Evolutionary conservation across 2,113 vertebrate species (phyloP).

Genomic region (Oplegnathus fasciatus): DNA sequence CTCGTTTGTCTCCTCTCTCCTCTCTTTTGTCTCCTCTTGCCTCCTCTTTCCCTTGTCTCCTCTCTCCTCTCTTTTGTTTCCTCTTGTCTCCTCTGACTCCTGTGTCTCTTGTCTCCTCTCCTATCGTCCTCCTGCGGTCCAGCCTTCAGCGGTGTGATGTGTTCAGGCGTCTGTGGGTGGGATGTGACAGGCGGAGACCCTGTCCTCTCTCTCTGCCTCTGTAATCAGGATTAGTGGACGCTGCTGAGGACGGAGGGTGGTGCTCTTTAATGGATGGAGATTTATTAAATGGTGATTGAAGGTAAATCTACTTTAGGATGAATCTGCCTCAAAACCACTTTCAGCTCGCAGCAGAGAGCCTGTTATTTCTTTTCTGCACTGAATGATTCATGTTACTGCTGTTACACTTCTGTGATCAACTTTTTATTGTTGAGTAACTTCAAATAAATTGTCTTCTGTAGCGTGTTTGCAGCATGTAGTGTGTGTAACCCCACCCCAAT

Average conservation of each 20-base stretch:
- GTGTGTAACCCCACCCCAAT: no score
- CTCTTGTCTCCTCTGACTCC: no score
- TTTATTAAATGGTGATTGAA: constrained; percentile 96
- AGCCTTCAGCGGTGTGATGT: constrained; percentile 17
- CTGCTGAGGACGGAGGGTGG: constrained; percentile 74
- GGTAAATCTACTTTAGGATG: constrained; percentile 91
- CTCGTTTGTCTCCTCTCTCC: no score
- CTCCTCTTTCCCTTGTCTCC: no score
- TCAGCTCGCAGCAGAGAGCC: not conserved
- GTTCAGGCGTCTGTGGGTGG: constrained; percentile 11
- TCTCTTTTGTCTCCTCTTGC: no score
- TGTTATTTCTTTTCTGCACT: not conserved
- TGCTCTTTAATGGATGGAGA: constrained; percentile 91
- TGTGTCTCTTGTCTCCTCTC: no score
- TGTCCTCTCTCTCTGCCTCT: constrained; percentile 61
- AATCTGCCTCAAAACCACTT: not conserved
- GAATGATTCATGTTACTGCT: no score
- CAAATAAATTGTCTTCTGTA: no score
- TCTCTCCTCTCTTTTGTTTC: no score
- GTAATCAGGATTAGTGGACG: constrained; percentile 95
- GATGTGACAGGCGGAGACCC: constrained; percentile 56
- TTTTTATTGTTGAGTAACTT: no score
- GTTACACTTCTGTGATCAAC: no score
- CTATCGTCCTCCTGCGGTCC: not conserved
- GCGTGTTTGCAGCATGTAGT: no score